Evolutionary conservation across 2,113 vertebrate species (phyloP), one percentile per base, ranked within the genome.

Genomic region (Crotophaga sulcirostris): DNA sequence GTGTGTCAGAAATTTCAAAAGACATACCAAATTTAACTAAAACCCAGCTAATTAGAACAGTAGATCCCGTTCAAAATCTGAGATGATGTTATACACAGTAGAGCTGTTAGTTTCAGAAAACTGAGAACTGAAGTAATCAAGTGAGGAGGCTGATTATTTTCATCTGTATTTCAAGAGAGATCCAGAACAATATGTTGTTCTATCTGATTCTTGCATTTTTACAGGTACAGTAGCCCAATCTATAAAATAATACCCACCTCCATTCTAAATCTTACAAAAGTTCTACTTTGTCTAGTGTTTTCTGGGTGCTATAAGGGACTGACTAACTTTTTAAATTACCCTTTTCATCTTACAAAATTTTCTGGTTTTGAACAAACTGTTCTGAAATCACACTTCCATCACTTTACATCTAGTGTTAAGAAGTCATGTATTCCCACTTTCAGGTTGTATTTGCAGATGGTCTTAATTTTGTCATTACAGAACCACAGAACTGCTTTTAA

Each of bases 161-260:
- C 20, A n/a, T 69, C 56, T 26, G 3, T 62, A 52, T 95, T 96
- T 97, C 55, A 91, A 83, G 91, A 96, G 68, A 77, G 69, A 77
- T 96, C 60, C 54, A 69, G 49, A 94, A 91, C 93, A 97, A 92
- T 93, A 95, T 16, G n/a, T 86, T 94, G 74, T 73, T 92, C 52
- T 59, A 18, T 59, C 83, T 88, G 59, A 90, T 95, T 84, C 64
- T 62, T 34, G 47, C 42, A 24, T 64, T 89, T 94, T 84, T 88
- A 67, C 64, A 83, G 38, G 29, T 44, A 72, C 62, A 15, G 23
- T 73, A 80, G n/a, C 45, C 34, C 64, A 31, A 13, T 73, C 51
- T 67, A 16, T 47, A 60, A 82, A 70, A 67, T 67, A 62, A 55
- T 64, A 69, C 13, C 7, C 49, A 60, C 13, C 9, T 19, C 18